Evolutionary conservation across 1,140 invertebrate species (phyloP).

Genomic region (Gryllus bimaculatus): DNA sequence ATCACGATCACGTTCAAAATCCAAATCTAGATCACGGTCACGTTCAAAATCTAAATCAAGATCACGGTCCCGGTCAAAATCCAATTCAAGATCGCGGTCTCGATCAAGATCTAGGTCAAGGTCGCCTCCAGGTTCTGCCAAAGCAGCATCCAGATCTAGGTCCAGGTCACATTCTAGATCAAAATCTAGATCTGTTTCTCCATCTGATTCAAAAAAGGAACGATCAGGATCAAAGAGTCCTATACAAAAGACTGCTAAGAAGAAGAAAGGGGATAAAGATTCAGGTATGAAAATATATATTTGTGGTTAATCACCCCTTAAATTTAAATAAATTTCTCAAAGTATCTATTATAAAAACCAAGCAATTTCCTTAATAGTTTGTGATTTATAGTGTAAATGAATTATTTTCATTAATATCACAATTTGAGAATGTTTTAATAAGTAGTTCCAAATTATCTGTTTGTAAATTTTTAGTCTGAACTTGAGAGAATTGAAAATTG

Average conservation of each 20-base stretch:
- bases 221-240: background rate
- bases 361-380: background rate
- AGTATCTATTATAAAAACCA: too few relatives aligned
- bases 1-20: constrained; percentile 13
- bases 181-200: constrained; percentile 39
- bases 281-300: background rate
- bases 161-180: constrained; percentile 27
- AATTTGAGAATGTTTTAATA: background rate
- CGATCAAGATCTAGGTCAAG: constrained; percentile 26
- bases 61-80: constrained; percentile 31
- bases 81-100: constrained; percentile 25
- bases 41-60: constrained; percentile 32
- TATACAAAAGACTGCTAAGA: constrained; percentile 18
- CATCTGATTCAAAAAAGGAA: constrained; percentile 36
- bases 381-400: background rate
- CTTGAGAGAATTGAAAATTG: background rate
- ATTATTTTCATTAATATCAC: constrained; percentile 3
- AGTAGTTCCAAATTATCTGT: background rate
- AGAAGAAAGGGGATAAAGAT: constrained; percentile 17
- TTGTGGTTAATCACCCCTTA: constrained; percentile 6
- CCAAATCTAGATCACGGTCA: constrained; percentile 28
- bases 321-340: too few relatives aligned
- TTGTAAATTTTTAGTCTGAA: background rate
- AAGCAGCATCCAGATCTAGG: constrained; percentile 23
- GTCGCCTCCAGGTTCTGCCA: constrained; percentile 21